phyloP scores from a whole-genome alignment of 2,888 invertebrate genomes.

The Caenorhabditis angaria region DNA sequence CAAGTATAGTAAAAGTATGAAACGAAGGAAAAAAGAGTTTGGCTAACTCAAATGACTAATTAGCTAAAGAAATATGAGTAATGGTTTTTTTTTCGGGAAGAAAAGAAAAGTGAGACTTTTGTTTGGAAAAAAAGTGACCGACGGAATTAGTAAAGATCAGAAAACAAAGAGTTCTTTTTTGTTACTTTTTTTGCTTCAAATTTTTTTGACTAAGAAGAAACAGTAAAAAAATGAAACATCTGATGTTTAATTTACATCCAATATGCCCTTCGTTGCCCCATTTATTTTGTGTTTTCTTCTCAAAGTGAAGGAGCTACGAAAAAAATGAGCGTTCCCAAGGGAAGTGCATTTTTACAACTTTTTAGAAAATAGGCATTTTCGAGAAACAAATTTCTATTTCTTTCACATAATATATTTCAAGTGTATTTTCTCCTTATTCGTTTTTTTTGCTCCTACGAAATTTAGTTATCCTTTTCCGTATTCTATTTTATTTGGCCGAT shows the following conservation, averaged over 20 bases:
- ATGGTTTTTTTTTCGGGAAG: neutral
- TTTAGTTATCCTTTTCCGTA: neutral
- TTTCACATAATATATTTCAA: slow-evolving; percentile 2
- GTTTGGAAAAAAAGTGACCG: neutral
- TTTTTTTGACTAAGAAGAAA: no score
- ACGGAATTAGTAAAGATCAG: neutral
- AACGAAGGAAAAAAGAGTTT: neutral
- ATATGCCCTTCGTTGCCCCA: neutral
- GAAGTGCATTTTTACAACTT: neutral
- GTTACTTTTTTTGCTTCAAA: neutral
- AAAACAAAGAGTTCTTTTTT: neutral
- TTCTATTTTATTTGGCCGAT: neutral
- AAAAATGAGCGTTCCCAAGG: neutral
- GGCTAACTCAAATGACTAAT: neutral
- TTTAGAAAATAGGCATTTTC: no score
- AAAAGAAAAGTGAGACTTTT: neutral
- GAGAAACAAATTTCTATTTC: neutral
- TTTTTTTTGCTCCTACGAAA: neutral
- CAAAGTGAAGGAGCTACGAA: no score
- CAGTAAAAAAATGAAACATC: no score
- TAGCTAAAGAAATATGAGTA: neutral
- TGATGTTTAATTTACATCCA: no score
- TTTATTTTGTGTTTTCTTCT: neutral
- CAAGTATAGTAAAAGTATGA: neutral
- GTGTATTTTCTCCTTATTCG: neutral